These are phyloP conservation scores for Dendrolimus houi DNA, from an alignment of 2,888 invertebrate species.

Conservation along the genomic window DNA sequence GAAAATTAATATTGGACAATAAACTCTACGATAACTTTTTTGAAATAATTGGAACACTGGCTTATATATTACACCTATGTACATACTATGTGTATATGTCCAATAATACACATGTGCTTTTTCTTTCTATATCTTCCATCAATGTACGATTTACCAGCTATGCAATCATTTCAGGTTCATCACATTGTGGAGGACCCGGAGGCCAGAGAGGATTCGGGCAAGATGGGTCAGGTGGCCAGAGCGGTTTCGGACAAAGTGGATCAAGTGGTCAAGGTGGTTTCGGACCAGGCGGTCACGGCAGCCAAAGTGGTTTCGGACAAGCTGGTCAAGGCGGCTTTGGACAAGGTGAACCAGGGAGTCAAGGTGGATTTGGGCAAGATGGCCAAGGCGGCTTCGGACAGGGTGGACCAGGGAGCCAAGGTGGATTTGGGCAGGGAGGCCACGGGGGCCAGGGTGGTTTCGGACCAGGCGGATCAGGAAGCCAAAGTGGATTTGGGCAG, in stretches of 20 bases:
- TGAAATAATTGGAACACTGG: no score
- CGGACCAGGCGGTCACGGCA: background rate
- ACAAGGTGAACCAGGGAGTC: background rate
- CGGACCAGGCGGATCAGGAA: constrained; percentile 3
- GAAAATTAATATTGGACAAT: no score
- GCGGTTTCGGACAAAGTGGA: constrained; percentile 2
- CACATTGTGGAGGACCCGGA: background rate
- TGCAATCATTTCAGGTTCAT: background rate
- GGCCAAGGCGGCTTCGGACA: constrained; percentile 2
- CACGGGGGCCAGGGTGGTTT: background rate
- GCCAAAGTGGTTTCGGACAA: no score
- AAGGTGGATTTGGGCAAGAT: background rate
- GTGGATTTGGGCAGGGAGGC: background rate
- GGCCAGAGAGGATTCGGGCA: background rate
- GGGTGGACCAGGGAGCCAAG: constrained; percentile 5
- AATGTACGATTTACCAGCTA: background rate
- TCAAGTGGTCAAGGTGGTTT: constrained; percentile 3
- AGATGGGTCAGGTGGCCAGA: background rate
- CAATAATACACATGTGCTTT: no score
- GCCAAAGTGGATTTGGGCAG: constrained; percentile 3
- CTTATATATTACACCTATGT: no score
- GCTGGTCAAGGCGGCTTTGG: no score
- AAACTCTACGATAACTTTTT: no score
- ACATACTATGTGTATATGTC: no score
- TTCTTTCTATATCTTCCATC: no score